Evolutionary conservation across 2,888 invertebrate genomes (phyloP), one percentile per base, ranked within the genome.

Genomic region (Drosophila flavopinicola): DNA sequence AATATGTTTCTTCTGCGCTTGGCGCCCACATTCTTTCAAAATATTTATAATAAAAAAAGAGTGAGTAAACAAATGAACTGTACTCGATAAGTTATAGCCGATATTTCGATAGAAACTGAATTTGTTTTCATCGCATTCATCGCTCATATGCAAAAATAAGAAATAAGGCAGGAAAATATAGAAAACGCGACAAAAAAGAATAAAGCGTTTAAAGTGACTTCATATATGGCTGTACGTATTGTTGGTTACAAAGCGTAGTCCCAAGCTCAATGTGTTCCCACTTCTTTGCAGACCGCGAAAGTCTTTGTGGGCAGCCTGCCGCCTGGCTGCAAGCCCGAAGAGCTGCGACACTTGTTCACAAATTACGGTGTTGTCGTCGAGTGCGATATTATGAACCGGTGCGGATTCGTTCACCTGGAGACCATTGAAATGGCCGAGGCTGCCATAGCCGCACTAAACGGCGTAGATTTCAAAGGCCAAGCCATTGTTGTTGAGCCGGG

Each of bases 231-330:
- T 52, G 75, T 75, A 61, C 30, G 75, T 77, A 59, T 1, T 24
- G 11, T 0, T 10, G 10, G 9, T 1, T 15, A 1, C n/a, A 7
- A 11, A 27, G 15, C 9, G 24, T 44, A 6, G 17, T 5, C 6
- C 5, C 11, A 6, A n/a, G 7, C 2, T 25, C 3, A 41, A 10
- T 20, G 4, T 30, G 13, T n/a, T 27, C 11, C 7, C 24, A n/a
- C 6, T 39, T 44, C 10, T 42, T 57, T 66, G 45, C 92, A 92
- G 65, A 92, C 94, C 93, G 94, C 94, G 60, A 97, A 97, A 92
- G 96, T 98, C 79, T 98, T 98, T 93, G 96, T 98, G 88, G 98
- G 98, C 72, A 97, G 97, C 91, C 92, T 98, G 89, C 96, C 97
- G 58, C 95, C 95, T 84, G 95, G 95, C 83, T 96, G 96, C 75